Base-by-base conservation (phyloP, 2,797 vertebrate genomes). In the Australoheros facetus region DNA sequence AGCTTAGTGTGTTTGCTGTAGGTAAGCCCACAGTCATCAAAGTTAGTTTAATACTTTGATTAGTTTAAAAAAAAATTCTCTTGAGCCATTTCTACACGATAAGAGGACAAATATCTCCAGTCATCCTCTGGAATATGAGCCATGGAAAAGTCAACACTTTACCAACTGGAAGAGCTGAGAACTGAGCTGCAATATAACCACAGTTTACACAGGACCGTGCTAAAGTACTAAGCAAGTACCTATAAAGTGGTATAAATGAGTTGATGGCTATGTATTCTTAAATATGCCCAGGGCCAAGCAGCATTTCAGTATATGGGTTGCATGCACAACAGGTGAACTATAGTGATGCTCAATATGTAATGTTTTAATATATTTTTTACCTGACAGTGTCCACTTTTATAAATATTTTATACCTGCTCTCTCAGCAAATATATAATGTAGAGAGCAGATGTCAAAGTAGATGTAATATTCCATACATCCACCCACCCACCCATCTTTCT, bases 101-200 rank as follows among this genome's bases (percentile, higher is more conserved):
- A 53, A 77, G 71, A 69, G 12, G 23, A 77, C 37, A 42, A 79
- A 73, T 23, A 66, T 48, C 48, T 83, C 30, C 17, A 56, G 57
- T 85, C 66, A 73, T 81, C 56, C 66, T 10, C 80, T 64, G 6
- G 71, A 59, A 55, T 48, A 71, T 74, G 71, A 79, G 73, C 62
- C 69, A 73, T 34, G 0, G 77, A 77, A 58, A 51, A 70, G 71
- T 87, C 75, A 56, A 71, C 73, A 37, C 39, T 45, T 30, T 75
- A 62, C 62, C 23, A 7, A 16, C 10, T 2, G 10, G 28, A 78
- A 45, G 62, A 66, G 62, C 62, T 14, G 48, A 56, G 66, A 48
- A 19, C 23, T 69, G 34, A 75, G 53, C 59, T 60, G 60, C 6
- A 84, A 66, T 48, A 77, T n/a, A 71, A 51, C 0, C 48, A 71